Percentiles rank a stretch among this genome's conserved stretches.
These are phyloP conservation scores for Elaphurus davidianus DNA, from an alignment of 2,113 vertebrate species.

Conservation along the genomic window DNA sequence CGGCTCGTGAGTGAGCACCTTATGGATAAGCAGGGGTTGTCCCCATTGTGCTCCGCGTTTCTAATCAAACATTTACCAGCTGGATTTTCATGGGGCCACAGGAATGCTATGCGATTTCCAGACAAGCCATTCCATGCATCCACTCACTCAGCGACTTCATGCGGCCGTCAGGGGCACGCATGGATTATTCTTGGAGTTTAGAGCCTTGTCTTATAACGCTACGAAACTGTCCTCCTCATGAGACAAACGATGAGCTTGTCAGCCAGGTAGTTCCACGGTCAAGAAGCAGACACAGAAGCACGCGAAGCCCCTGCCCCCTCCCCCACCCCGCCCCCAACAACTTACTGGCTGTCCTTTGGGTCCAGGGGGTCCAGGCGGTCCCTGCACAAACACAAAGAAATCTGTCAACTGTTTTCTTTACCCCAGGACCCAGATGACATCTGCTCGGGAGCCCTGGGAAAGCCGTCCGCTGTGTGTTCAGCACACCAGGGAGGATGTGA, in stretches of 20 bases:
- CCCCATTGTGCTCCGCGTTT: accelerated
- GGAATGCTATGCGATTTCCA: neutral
- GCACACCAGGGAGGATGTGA: neutral
- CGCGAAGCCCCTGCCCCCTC: accelerated
- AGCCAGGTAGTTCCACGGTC: accelerated
- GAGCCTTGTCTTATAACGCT: neutral
- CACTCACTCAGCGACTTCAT: neutral
- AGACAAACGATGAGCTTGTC: neutral
- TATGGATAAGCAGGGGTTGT: accelerated
- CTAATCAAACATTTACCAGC: accelerated
- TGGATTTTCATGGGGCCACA: neutral
- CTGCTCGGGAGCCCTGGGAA: slow-evolving; percentile 13
- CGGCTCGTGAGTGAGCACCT: accelerated
- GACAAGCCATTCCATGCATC: neutral
- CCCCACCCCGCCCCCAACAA: neutral
- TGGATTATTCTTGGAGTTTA: too few relatives aligned
- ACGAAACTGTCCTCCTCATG: accelerated
- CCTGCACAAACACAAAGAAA: slow-evolving; percentile 82
- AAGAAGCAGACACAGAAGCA: accelerated
- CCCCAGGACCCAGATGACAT: neutral
- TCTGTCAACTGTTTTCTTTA: slow-evolving; percentile 1
- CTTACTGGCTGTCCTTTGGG: slow-evolving; percentile 87
- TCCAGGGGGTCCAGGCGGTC: slow-evolving; percentile 88
- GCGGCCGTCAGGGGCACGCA: neutral
- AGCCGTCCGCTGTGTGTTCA: neutral